Evolutionary conservation across 2,888 invertebrate genomes (phyloP), one percentile per base, ranked within the genome.

Genomic region (Hirtodrosophila alboralis): DNA sequence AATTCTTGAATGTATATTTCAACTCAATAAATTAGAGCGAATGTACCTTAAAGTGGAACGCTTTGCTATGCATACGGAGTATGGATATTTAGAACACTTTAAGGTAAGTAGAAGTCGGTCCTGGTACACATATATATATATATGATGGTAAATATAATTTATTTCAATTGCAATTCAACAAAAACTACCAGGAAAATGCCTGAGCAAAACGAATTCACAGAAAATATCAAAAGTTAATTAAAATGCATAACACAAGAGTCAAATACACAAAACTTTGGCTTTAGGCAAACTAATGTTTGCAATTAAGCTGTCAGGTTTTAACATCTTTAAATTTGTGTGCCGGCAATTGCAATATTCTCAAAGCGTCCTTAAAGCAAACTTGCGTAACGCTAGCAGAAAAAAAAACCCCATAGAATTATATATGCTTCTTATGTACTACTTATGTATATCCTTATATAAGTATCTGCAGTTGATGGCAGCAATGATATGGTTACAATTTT

Each of bases 361-460:
- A 10, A 13, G 12, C 23, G 8, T 23, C 8, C 23, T 23, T 23
- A 18, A 18, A 18, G 18, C 18, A 18, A 4, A 3, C 18, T 1
- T 1, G 18, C 5, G 18, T 18, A 1, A 1, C n/a, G n/a, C n/a
- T n/a, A n/a, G n/a, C n/a, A n/a, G n/a, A n/a, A n/a, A n/a, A n/a
- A 5, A 3, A 21, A 21, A 5, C 18, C 18, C 3, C 18, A 21
- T 21, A 1, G 23, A 23, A 23, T 3, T 4, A 9, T 1, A 10
- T 1, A 31, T 51, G 7, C 4, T 1, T 33, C 10, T 5, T 23
- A 1, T 10, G 7, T 4, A 14, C 21, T 23, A n/a, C n/a, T n/a
- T 38, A 14, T 14, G 23, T 30, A 38, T 67, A n/a, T n/a, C n/a
- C n/a, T n/a, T 56, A 68, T 13, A 47, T 57, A 69, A 62, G 69